Percentiles rank a stretch among this genome's conserved stretches.
Conservation (phyloP, 2,888 invertebrate species). For the Cataglyphis rosenhaueri region DNA sequence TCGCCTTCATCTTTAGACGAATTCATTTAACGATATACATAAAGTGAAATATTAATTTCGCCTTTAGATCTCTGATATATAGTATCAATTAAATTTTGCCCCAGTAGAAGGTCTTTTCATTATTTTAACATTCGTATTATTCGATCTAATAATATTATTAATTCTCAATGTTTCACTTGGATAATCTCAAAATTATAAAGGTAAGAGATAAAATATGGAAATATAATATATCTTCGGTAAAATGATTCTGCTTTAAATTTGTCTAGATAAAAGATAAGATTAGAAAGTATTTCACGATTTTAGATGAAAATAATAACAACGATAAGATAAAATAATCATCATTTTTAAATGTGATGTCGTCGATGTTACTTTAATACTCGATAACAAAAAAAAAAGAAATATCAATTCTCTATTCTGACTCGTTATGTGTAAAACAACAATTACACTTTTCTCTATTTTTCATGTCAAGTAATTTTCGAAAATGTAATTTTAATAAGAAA, state of each 20-base stretch:
- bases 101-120: not conserved
- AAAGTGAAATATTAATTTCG: slow-evolving; percentile 74
- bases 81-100: not conserved
- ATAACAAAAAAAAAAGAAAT: not conserved
- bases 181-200: not conserved
- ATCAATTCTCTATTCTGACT: not conserved
- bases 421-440: not conserved
- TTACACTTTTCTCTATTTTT: not conserved
- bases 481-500: slow-evolving; percentile 14
- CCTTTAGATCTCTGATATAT: slow-evolving; percentile 20
- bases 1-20: slow-evolving; percentile 25
- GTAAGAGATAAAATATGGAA: not conserved
- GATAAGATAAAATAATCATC: not conserved
- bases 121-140: not conserved
- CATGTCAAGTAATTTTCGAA: not conserved
- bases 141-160: not conserved
- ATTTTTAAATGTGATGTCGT: not conserved
- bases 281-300: too few species aligned
- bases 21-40: slow-evolving; percentile 27
- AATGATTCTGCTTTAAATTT: not conserved
- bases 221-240: not conserved
- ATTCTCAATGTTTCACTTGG: not conserved
- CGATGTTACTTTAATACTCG: not conserved
- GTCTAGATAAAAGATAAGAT: too few species aligned
- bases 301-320: not conserved